Evolutionary conservation across 2,888 invertebrate genomes (phyloP).

Genomic region (Meiosimyza decipiens): DNA sequence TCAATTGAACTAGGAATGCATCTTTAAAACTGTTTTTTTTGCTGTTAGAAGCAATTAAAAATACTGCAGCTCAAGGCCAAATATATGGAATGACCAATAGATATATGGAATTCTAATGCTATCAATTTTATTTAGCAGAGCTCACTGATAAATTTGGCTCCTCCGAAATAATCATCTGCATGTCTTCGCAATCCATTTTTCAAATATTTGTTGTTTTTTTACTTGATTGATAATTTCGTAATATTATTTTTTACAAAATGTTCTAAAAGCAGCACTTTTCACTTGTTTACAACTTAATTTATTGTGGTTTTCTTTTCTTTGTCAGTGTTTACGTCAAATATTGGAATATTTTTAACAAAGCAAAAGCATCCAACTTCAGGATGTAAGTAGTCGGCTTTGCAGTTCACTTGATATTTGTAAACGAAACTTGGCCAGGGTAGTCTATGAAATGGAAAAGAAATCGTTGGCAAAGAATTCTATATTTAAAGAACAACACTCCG

Average conservation of each 20-base stretch:
- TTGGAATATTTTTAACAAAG: background rate
- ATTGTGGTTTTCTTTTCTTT: background rate
- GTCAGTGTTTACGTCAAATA: too few relatives aligned
- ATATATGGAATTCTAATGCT: background rate
- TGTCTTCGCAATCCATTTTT: conserved; percentile 64
- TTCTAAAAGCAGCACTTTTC: too few relatives aligned
- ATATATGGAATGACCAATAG: background rate
- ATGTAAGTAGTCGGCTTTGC: too few relatives aligned
- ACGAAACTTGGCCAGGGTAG: too few relatives aligned
- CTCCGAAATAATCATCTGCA: conserved; percentile 61
- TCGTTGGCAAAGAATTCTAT: too few relatives aligned
- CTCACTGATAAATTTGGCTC: conserved; percentile 62
- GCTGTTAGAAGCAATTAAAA: background rate
- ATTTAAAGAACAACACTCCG: too few relatives aligned
- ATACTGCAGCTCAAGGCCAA: background rate
- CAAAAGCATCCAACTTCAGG: background rate
- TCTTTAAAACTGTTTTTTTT: too few relatives aligned
- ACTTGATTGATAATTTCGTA: conserved; percentile 3
- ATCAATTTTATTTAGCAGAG: conserved; percentile 23
- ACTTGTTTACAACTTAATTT: too few relatives aligned
- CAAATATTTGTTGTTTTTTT: conserved; percentile 50
- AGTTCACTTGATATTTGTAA: too few relatives aligned
- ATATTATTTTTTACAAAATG: background rate
- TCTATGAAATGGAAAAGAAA: too few relatives aligned
- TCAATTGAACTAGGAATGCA: too few relatives aligned